Conservation (phyloP, 2,113 vertebrate species). For the Perca schrenkii region DNA sequence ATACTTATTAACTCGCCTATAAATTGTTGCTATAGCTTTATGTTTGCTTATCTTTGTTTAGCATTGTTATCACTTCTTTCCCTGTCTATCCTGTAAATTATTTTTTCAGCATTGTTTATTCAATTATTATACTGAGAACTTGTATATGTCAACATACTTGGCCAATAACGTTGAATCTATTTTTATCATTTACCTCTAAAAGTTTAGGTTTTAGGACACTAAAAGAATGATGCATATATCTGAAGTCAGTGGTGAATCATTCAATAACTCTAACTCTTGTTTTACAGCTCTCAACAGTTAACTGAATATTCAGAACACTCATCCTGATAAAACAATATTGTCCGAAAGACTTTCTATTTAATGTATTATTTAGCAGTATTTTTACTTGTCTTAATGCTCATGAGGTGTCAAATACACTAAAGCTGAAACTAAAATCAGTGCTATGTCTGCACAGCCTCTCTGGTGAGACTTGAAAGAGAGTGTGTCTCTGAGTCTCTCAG, state of each 20-base stretch:
- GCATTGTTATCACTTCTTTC: too few relatives aligned
- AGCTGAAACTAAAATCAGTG: constrained; percentile 33
- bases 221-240: background rate
- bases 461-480: constrained; percentile 16
- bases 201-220: background rate
- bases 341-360: background rate
- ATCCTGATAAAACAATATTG: background rate
- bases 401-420: constrained; percentile 15
- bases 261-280: background rate
- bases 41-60: background rate
- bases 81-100: too few relatives aligned
- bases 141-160: too few relatives aligned
- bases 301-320: background rate
- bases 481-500: background rate
- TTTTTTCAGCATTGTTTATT: too few relatives aligned
- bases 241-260: background rate
- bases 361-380: constrained; percentile 23
- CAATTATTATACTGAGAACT: too few relatives aligned
- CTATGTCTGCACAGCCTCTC: background rate
- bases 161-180: too few relatives aligned
- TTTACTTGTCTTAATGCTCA: constrained; percentile 7
- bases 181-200: too few relatives aligned
- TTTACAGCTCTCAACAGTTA: background rate
- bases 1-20: background rate
- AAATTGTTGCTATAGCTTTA: background rate